phyloP scores from a whole-genome alignment of 53 echinoderm and acorn worm genomes.

The Holothuria scabra region DNA sequence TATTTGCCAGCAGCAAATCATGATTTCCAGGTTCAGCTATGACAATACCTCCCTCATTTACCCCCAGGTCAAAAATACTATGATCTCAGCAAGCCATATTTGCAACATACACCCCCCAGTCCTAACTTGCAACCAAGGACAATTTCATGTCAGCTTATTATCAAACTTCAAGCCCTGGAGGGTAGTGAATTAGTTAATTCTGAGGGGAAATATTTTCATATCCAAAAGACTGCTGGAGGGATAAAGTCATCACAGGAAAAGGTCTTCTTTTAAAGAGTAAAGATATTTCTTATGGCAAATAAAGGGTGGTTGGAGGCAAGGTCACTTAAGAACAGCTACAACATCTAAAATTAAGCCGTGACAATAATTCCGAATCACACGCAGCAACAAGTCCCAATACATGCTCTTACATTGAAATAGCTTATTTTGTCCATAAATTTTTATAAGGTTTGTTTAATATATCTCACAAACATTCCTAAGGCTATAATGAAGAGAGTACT shows the following conservation, averaged over 20 bases:
- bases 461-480: conserved; percentile 4
- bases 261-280: conserved; percentile 19
- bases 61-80: conserved; percentile 1
- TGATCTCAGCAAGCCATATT: conserved; percentile 2
- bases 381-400: conserved; percentile 34
- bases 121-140: conserved; percentile 30
- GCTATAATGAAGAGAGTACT: too few species aligned
- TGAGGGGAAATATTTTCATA: conserved; percentile 43
- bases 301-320: conserved; percentile 40
- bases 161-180: neutral
- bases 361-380: conserved; percentile 45
- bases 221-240: conserved; percentile 21
- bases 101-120: conserved; percentile 25
- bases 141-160: conserved; percentile 16
- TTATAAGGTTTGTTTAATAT: conserved; percentile 31
- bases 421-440: conserved; percentile 47
- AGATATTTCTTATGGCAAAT: neutral
- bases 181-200: conserved; percentile 39
- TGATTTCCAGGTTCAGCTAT: conserved; percentile 12
- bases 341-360: conserved; percentile 30
- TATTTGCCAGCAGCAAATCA: neutral
- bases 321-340: conserved; percentile 28
- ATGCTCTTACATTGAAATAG: conserved; percentile 37
- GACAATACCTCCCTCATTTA: neutral
- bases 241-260: conserved; percentile 6